Evolutionary conservation across 1,140 invertebrate genomes (phyloP).

Genomic region (Camponotus vicinus): DNA sequence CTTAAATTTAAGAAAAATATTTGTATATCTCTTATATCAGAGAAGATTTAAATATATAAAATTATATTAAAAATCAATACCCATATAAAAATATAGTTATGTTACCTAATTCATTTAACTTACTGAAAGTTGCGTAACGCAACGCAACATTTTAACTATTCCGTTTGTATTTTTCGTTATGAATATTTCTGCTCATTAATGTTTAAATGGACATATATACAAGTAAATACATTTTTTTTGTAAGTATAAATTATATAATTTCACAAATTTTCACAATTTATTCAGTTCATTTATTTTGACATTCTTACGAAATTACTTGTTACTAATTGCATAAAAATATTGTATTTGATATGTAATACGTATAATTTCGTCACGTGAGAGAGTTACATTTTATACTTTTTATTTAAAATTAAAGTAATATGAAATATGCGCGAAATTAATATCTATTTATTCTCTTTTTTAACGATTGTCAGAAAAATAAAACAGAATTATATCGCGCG

Average conservation of each 20-base stretch:
- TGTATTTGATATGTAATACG: not conserved
- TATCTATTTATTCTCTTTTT: not conserved
- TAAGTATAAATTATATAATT: not conserved
- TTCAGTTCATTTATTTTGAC: not conserved
- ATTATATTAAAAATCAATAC: not conserved
- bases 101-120: not conserved
- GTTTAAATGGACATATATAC: not conserved
- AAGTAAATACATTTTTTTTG: not conserved
- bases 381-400: not conserved
- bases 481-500: not conserved
- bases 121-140: not conserved
- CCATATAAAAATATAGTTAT: not conserved
- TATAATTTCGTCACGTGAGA: conserved; percentile 13
- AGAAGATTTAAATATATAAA: not conserved
- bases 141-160: too few relatives aligned
- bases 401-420: not conserved
- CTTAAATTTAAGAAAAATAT: not conserved
- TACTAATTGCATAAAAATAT: conserved; percentile 7
- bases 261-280: not conserved
- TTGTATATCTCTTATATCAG: conserved; percentile 4
- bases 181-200: not conserved
- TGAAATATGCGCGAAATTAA: not conserved
- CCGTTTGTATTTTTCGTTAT: not conserved
- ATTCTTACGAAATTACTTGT: not conserved
- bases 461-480: not conserved